Conservation (phyloP, 2,113 vertebrate species). For the Epinephelus lanceolatus region DNA sequence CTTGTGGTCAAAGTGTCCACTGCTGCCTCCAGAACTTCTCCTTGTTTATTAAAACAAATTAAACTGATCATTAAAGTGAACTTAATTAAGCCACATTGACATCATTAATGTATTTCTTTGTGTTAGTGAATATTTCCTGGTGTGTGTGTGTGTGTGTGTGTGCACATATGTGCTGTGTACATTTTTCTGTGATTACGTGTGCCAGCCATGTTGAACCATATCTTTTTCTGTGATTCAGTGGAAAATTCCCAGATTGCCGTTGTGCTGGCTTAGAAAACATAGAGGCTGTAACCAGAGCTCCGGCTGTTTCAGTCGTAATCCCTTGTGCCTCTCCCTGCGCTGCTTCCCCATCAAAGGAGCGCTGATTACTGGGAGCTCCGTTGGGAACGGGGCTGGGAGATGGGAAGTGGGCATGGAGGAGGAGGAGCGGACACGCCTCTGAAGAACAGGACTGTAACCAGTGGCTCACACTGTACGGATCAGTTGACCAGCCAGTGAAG, state of each 20-base stretch:
- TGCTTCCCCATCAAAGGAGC: constrained; percentile 76
- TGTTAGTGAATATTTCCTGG: not conserved
- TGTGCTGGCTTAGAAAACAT: constrained; percentile 63
- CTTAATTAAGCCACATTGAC: not conserved
- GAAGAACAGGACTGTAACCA: constrained; percentile 25
- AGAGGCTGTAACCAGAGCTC: constrained; percentile 73
- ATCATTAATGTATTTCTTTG: not conserved
- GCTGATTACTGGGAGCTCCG: constrained; percentile 75
- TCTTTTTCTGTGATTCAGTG: constrained; percentile 59
- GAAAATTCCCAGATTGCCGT: constrained; percentile 73
- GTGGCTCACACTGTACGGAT: not conserved
- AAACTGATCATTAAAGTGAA: not conserved
- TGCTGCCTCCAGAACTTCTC: not conserved
- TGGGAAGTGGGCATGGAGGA: constrained; percentile 62
- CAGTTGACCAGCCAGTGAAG: not conserved
- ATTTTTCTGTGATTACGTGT: constrained; percentile 47
- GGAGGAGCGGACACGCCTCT: constrained; percentile 39
- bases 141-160: too few relatives aligned
- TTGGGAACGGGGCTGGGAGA: constrained; percentile 65
- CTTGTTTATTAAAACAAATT: not conserved
- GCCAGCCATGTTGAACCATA: constrained; percentile 1
- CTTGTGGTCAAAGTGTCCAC: not conserved
- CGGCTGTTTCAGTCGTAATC: constrained; percentile 76
- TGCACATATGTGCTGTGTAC: not conserved
- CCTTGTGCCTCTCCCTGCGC: constrained; percentile 62